phyloP scores from a whole-genome alignment of 2,888 invertebrate species.

The Euplagia quadripunctaria region DNA sequence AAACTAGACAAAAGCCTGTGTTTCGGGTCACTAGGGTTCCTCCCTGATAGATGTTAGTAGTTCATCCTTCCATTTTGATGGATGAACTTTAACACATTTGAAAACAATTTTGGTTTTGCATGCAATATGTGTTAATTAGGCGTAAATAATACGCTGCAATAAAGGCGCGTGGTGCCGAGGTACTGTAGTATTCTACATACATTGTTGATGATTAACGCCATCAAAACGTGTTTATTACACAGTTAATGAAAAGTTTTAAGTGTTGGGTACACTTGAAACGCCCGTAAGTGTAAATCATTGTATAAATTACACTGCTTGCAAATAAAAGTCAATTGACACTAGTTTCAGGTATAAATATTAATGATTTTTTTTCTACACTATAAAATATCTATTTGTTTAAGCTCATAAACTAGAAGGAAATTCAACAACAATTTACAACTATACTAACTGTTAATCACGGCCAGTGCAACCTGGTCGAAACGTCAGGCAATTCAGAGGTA shows the following conservation, averaged over 20 bases:
- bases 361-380: background rate
- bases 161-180: constrained; percentile 7
- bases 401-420: too few species aligned
- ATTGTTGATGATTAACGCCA: constrained; percentile 19
- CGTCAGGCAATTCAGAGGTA: too few species aligned
- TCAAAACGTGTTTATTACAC: constrained; percentile 22
- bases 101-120: constrained; percentile 9
- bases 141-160: constrained; percentile 30
- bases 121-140: constrained; percentile 13
- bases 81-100: background rate
- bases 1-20: too few species aligned
- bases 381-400: too few species aligned
- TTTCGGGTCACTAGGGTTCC: too few species aligned
- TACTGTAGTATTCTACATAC: constrained; percentile 24
- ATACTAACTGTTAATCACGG: too few species aligned
- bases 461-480: too few species aligned
- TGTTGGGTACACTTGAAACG: background rate
- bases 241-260: constrained; percentile 18
- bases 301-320: constrained; percentile 8
- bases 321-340: constrained; percentile 9
- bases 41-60: too few species aligned
- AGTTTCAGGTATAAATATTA: constrained; percentile 6
- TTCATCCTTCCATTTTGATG: background rate
- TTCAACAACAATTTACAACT: too few species aligned
- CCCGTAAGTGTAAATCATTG: constrained; percentile 20